Evolutionary conservation across 1,140 invertebrate species (phyloP).

Genomic region (Meloidogyne chitwoodi): DNA sequence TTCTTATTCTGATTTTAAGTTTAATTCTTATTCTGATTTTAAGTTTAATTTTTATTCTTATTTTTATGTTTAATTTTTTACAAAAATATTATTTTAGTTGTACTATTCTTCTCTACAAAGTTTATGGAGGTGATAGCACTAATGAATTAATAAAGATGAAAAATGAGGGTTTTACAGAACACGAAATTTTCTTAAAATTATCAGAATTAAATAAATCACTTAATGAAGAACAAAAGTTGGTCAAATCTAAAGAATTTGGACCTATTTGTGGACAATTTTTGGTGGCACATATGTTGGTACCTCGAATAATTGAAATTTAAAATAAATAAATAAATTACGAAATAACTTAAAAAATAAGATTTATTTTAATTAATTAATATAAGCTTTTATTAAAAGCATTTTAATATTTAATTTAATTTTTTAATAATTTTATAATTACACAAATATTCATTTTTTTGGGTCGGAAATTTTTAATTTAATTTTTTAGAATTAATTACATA

Average conservation of each 20-base stretch:
- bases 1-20: background rate
- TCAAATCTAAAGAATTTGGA: slow-evolving; percentile 30
- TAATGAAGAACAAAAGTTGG: slow-evolving; percentile 40
- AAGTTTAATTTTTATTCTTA: no score
- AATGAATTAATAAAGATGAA: slow-evolving; percentile 42
- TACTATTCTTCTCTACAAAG: slow-evolving; percentile 16
- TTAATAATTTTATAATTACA: background rate
- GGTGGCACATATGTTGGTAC: background rate
- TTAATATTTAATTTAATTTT: background rate
- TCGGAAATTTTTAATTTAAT: background rate
- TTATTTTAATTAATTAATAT: background rate
- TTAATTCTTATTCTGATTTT: background rate
- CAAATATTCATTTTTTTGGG: no score
- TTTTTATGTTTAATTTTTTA: slow-evolving; percentile 9
- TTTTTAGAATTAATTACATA: no score
- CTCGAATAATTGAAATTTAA: no score
- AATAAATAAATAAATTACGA: no score
- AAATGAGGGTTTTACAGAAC: slow-evolving; percentile 24
- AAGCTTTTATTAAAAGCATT: background rate
- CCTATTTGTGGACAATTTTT: slow-evolving; percentile 36
- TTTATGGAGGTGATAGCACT: slow-evolving; percentile 40
- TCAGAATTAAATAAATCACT: slow-evolving; percentile 25
- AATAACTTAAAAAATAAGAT: no score
- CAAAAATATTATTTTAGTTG: slow-evolving; percentile 20
- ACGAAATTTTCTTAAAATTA: slow-evolving; percentile 25